A percentile compares a stretch with the other conserved stretches of the same genome.
Conservation (phyloP, 2,888 invertebrate species). For the Hybos culiciformis region DNA sequence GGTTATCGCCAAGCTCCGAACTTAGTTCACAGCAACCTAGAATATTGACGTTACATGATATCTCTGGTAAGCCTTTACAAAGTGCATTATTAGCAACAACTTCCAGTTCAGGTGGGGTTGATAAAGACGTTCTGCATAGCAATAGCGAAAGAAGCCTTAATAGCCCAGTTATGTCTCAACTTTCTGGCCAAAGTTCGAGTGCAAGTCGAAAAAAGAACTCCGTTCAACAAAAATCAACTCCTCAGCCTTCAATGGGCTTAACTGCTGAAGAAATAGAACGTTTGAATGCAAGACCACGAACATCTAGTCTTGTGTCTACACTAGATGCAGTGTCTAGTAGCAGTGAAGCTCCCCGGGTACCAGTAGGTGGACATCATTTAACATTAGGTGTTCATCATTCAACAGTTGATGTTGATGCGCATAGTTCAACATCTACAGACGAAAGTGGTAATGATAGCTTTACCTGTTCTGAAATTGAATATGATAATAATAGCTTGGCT, state of each 20-base stretch:
- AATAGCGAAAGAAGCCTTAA: slow-evolving; percentile 85
- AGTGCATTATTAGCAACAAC: slow-evolving; percentile 80
- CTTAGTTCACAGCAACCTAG: slow-evolving; percentile 81
- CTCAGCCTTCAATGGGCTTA: slow-evolving; percentile 66
- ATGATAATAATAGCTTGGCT: slow-evolving; percentile 76
- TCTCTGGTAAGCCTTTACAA: slow-evolving; percentile 83
- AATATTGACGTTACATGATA: slow-evolving; percentile 84
- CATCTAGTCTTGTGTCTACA: slow-evolving; percentile 81
- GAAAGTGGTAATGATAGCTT: slow-evolving; percentile 95
- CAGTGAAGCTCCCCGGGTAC: slow-evolving; percentile 62
- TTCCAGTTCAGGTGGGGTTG: slow-evolving; percentile 75
- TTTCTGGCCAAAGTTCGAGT: slow-evolving; percentile 74
- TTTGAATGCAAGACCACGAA: slow-evolving; percentile 73
- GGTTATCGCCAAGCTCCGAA: slow-evolving; percentile 84
- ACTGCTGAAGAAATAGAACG: slow-evolving; percentile 90
- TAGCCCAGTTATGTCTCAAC: slow-evolving; percentile 83
- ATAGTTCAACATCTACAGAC: slow-evolving; percentile 73
- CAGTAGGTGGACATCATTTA: slow-evolving; percentile 51
- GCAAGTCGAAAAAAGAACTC: slow-evolving; percentile 61
- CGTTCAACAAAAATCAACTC: slow-evolving; percentile 53
- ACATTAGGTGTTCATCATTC: slow-evolving; percentile 61
- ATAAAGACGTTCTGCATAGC: slow-evolving; percentile 77
- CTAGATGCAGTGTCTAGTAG: slow-evolving; percentile 89
- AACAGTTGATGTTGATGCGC: slow-evolving; percentile 53
- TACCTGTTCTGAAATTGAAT: slow-evolving; percentile 96